Percentiles rank a stretch among this genome's conserved stretches.
Conservation (phyloP, 2,113 vertebrate genomes). For the Scytalopus superciliaris region DNA sequence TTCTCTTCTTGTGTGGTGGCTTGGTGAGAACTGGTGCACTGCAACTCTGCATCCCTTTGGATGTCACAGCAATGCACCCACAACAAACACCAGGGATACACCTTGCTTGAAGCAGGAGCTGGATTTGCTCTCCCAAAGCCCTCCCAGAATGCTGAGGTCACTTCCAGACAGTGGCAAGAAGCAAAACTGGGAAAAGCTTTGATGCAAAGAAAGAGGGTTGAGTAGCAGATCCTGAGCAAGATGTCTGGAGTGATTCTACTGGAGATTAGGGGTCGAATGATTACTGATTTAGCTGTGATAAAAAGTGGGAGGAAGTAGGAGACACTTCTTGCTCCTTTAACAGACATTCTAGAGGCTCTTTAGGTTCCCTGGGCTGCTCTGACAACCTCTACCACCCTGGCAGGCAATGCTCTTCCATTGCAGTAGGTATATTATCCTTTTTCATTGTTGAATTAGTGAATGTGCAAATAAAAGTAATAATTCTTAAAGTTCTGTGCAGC, state of each 20-base stretch:
- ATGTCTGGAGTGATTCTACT: accelerated
- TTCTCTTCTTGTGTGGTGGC: accelerated
- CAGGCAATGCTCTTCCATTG: accelerated
- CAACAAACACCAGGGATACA: not conserved
- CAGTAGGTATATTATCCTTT: not conserved
- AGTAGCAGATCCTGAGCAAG: not conserved
- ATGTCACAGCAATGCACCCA: no score
- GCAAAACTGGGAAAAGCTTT: not conserved
- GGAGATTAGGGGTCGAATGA: accelerated
- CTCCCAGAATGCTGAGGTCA: not conserved
- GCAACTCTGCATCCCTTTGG: not conserved
- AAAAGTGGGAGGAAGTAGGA: not conserved
- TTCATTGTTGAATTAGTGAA: not conserved
- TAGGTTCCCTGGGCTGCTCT: not conserved
- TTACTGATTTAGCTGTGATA: not conserved
- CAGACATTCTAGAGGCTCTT: not conserved
- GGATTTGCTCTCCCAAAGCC: not conserved
- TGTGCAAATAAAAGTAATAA: not conserved
- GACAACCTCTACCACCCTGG: not conserved
- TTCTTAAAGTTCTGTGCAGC: not conserved
- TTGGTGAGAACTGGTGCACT: not conserved
- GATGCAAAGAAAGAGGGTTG: not conserved
- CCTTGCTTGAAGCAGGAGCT: not conserved
- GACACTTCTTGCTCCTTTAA: no score
- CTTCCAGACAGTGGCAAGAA: not conserved